phyloP scores from a whole-genome alignment of 1,140 invertebrate species.

The Antheraea pernyi region DNA sequence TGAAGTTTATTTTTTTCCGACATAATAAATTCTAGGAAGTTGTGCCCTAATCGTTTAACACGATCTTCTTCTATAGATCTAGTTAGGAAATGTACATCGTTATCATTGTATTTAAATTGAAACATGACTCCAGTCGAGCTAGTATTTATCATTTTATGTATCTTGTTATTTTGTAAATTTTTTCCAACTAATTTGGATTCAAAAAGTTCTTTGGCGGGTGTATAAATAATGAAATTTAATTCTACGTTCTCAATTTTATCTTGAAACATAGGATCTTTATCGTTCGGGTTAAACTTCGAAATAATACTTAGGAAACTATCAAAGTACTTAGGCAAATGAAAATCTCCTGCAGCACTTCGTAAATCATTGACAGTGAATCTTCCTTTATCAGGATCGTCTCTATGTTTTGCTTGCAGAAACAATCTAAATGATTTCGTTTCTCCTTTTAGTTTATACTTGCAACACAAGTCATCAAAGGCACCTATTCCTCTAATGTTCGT shows the following conservation, averaged over 20 bases:
- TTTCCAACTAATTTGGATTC: conserved; percentile 5
- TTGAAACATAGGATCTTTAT: conserved; percentile 17
- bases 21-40: conserved; percentile 20
- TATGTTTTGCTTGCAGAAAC: conserved; percentile 17
- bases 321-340: conserved; percentile 20
- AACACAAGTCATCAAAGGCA: conserved; percentile 26
- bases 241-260: conserved; percentile 22
- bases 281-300: conserved; percentile 9
- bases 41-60: conserved; percentile 14
- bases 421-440: not conserved
- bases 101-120: conserved; percentile 20
- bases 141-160: conserved; percentile 21
- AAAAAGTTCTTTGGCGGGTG: conserved; percentile 21
- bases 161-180: conserved; percentile 14
- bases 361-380: conserved; percentile 11
- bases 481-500: conserved; percentile 25
- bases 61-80: conserved; percentile 16
- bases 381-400: conserved; percentile 11
- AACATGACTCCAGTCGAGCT: conserved; percentile 8
- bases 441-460: conserved; percentile 15
- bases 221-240: conserved; percentile 26
- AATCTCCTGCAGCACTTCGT: conserved; percentile 6
- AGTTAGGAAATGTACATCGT: conserved; percentile 19
- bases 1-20: conserved; percentile 7
- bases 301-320: conserved; percentile 29